Evolutionary conservation across 2,113 vertebrate genomes (phyloP).

Genomic region (Oryzias woworae): DNA sequence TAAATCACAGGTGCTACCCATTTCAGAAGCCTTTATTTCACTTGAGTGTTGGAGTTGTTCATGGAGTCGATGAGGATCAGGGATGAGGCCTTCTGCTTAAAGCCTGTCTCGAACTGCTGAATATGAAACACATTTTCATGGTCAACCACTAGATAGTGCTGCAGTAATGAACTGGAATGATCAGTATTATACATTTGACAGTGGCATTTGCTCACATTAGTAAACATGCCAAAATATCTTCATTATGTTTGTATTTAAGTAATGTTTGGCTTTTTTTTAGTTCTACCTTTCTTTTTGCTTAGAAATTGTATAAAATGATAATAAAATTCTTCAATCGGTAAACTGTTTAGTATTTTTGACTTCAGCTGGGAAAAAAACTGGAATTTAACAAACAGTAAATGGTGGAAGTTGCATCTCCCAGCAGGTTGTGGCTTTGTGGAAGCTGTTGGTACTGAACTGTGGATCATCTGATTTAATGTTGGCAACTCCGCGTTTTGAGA

Average conservation of each 20-base stretch:
- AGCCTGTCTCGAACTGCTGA: slow-evolving; percentile 13
- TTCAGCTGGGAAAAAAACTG: not conserved
- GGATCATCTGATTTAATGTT: no score
- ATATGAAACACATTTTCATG: slow-evolving; percentile 44
- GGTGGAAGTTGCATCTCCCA: no score
- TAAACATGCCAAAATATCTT: slow-evolving; percentile 63
- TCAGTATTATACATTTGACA: slow-evolving; percentile 56
- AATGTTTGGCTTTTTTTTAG: slow-evolving; percentile 54
- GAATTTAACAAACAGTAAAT: no score
- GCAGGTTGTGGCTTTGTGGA: no score
- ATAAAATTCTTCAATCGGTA: slow-evolving; percentile 63
- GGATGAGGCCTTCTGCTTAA: slow-evolving; percentile 26
- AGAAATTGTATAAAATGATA: slow-evolving; percentile 63
- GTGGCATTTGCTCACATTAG: slow-evolving; percentile 30
- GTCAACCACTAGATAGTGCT: slow-evolving; percentile 71
- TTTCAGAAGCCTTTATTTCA: slow-evolving; percentile 55
- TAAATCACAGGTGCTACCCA: slow-evolving; percentile 56
- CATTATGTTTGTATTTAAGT: slow-evolving; percentile 68
- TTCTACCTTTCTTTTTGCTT: slow-evolving; percentile 59
- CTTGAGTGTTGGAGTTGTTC: slow-evolving; percentile 27
- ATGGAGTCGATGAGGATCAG: slow-evolving; percentile 48
- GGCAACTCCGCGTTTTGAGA: no score
- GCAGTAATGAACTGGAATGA: slow-evolving; percentile 55
- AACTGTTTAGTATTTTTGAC: not conserved
- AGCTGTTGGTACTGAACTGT: no score